Base-by-base conservation (phyloP, 37 sponge, comb jelly and placozoan species). In the Aplysina aerophoba region DNA sequence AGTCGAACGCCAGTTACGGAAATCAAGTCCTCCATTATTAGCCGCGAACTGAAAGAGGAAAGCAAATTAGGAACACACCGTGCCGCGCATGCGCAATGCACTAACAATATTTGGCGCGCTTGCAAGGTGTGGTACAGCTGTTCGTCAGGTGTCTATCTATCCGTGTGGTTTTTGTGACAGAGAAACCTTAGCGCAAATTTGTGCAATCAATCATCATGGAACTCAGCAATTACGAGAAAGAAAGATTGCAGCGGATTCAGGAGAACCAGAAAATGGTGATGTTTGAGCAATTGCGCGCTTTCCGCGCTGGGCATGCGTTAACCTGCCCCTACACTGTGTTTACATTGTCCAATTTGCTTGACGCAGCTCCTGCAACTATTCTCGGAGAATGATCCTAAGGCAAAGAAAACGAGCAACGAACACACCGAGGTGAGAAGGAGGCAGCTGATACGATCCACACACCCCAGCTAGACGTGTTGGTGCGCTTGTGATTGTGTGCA, bases 181-280 rank as follows among this genome's bases (percentile, higher is more conserved):
- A 28, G 64, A 27, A 63, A 13, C 19, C 59, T 58, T 20, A 58
- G 19, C 50, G 50, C 6, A 44, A 44, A 44, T 8, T 44, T 44
- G 53, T 40, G 39, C 14, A 40, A 73, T n/a, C 11, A 15, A 25
- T 19, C 19, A 53, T 77, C 41, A 41, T 41, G 35, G 71, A 25
- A 30, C 25, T 92, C 84, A 87, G 89, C 50, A 84, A 86, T 14
- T 93, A 93, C 38, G 93, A 93, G 81, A 27, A 73, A 16, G 74
- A 39, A 19, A 78, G 93, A 33, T 62, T 89, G 36, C 63, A 89
- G 55, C 37, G 90, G 21, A 93, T 93, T 61, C 84, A 89, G 72
- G 93, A 93, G 81, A 93, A 93, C 75, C 41, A 84, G 56, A 79
- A 86, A 83, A 89, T 89, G 87, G 81, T 93, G 30, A 68, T 87